Conservation (phyloP, 2,797 vertebrate species). For the Ceryle rudis region DNA sequence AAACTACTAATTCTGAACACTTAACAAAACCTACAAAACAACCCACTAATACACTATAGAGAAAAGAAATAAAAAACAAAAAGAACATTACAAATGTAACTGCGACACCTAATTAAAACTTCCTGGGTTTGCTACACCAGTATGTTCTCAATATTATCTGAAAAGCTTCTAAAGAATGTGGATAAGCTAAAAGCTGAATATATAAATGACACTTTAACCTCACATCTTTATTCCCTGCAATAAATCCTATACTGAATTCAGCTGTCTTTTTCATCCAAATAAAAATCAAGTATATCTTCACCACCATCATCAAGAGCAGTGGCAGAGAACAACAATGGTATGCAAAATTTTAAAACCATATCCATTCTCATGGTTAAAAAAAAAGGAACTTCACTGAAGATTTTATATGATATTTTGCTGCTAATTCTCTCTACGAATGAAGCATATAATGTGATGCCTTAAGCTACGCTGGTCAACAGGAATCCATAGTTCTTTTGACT, state of each 20-base stretch:
- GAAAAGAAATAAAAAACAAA: not conserved
- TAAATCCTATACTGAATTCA: not conserved
- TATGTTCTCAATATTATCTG: not conserved
- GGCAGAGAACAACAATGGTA: not conserved
- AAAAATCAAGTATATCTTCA: not conserved
- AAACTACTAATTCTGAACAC: not conserved
- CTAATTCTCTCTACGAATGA: not conserved
- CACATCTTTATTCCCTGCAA: not conserved
- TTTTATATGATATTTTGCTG: not conserved
- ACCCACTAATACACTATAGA: not conserved
- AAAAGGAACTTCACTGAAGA: not conserved
- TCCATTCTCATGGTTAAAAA: not conserved
- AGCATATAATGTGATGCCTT: not conserved
- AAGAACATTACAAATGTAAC: not conserved
- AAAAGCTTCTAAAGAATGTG: not conserved
- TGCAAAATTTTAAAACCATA: not conserved
- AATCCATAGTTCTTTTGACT: not conserved
- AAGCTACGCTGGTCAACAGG: fast-evolving
- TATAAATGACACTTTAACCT: not conserved
- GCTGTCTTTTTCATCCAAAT: not conserved
- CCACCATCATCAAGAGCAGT: not conserved
- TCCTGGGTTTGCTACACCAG: not conserved
- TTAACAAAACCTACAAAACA: not conserved
- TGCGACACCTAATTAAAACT: not conserved
- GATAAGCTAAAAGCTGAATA: not conserved